phyloP scores from a whole-genome alignment of 2,113 vertebrate species.

The Halcyon malimbica region DNA sequence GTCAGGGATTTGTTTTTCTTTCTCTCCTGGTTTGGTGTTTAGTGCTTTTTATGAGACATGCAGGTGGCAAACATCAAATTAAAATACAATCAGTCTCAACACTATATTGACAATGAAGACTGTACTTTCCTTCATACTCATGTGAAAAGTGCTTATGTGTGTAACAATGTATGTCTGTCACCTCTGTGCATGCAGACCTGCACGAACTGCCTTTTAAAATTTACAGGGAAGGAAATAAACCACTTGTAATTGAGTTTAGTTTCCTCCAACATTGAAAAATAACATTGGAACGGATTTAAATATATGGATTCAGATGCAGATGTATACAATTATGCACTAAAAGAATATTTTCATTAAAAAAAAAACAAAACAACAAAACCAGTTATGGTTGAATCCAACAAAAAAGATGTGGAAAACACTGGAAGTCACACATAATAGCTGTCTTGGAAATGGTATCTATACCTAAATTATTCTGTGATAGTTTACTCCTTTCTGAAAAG shows the following conservation, averaged over 20 bases:
- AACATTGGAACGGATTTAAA: not conserved
- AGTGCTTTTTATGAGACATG: conserved; percentile 16
- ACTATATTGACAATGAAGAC: not conserved
- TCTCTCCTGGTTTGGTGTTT: conserved; percentile 26
- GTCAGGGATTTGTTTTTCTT: conserved; percentile 57
- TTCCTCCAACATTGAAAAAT: not conserved
- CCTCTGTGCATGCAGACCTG: not conserved
- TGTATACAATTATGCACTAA: not conserved
- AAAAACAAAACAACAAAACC: not conserved
- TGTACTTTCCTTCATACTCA: not conserved
- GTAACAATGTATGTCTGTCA: not conserved
- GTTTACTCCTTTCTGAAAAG: not conserved
- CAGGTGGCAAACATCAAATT: conserved; percentile 49
- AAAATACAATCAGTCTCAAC: conserved; percentile 40
- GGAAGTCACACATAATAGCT: not conserved
- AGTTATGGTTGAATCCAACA: not conserved
- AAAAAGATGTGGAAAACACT: not conserved
- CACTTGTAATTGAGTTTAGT: not conserved
- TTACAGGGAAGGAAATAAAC: not conserved
- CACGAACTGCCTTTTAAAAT: not conserved
- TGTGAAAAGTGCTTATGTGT: not conserved
- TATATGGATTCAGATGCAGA: not conserved
- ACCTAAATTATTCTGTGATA: not conserved
- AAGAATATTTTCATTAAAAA: not conserved
- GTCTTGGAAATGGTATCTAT: not conserved